Percentiles rank a stretch among this genome's conserved stretches.
Conservation (phyloP, 2,113 vertebrate genomes). For the Albula glossodonta region DNA sequence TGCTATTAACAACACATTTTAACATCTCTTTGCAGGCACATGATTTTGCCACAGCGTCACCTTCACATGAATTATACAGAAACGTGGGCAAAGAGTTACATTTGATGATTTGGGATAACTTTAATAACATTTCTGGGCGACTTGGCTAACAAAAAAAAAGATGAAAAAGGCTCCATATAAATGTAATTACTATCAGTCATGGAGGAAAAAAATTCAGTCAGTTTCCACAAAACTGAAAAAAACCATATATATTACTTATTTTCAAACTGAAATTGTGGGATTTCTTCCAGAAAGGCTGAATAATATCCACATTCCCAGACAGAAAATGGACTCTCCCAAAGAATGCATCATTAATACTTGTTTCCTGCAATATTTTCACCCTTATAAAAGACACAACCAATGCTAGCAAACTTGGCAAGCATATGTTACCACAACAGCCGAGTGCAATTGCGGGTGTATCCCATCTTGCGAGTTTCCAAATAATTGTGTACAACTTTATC, state of each 20-base stretch:
- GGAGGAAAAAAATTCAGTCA: background rate
- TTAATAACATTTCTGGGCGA: background rate
- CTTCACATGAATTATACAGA: background rate
- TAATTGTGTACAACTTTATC: too few species aligned
- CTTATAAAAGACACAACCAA: too few species aligned
- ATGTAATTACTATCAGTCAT: background rate
- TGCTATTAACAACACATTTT: background rate
- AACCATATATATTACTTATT: background rate
- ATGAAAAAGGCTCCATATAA: background rate
- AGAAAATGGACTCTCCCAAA: too few species aligned
- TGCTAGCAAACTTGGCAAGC: too few species aligned
- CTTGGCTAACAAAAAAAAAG: background rate
- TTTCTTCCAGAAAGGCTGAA: too few species aligned
- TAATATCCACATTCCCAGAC: too few species aligned
- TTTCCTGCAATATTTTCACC: too few species aligned
- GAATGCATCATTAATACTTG: too few species aligned
- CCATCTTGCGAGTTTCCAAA: too few species aligned
- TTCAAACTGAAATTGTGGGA: too few species aligned
- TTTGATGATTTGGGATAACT: background rate
- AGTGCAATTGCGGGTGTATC: too few species aligned
- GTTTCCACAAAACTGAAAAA: background rate
- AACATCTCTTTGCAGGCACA: background rate
- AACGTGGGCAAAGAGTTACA: background rate
- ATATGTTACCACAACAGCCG: too few species aligned
- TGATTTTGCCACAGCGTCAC: background rate